A percentile compares a stretch with the other conserved stretches of the same genome.
These are phyloP conservation scores for Heliconius ismenius DNA, from an alignment of 2,888 invertebrate genomes.

Conservation along the genomic window DNA sequence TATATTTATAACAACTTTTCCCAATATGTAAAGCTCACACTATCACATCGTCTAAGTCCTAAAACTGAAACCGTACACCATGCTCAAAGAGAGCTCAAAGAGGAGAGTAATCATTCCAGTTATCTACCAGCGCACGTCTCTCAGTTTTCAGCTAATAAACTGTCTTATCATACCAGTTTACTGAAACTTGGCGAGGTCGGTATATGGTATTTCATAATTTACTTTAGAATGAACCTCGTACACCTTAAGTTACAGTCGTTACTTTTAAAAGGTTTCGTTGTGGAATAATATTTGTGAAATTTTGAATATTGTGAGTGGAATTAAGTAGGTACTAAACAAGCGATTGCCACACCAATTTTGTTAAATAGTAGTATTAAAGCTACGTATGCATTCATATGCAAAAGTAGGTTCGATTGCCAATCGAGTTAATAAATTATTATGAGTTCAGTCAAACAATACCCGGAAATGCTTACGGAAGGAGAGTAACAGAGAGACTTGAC, in stretches of 20 bases:
- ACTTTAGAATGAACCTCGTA: not conserved
- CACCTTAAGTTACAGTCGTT: not conserved
- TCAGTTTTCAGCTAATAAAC: slow-evolving; percentile 28
- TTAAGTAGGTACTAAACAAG: not conserved
- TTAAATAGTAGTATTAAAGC: too few relatives aligned
- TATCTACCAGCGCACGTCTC: slow-evolving; percentile 22
- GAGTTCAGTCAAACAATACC: too few relatives aligned
- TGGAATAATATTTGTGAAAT: not conserved
- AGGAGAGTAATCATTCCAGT: slow-evolving; percentile 15
- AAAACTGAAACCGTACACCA: not conserved
- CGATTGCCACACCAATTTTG: too few relatives aligned
- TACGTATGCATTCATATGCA: too few relatives aligned
- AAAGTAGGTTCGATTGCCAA: too few relatives aligned
- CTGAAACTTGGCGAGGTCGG: slow-evolving; percentile 8
- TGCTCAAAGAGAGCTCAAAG: not conserved
- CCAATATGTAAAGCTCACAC: slow-evolving; percentile 5
- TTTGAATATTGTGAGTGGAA: not conserved
- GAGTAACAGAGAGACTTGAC: too few relatives aligned
- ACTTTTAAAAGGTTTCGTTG: slow-evolving; percentile 1
- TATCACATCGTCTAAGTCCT: not conserved
- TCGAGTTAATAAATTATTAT: too few relatives aligned
- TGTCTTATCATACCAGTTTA: slow-evolving; percentile 12
- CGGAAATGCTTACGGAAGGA: too few relatives aligned
- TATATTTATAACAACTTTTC: not conserved
- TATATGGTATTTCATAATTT: slow-evolving; percentile 16